Base-by-base conservation (phyloP, 2,113 vertebrate genomes). In the Mesembrinibis cayennensis region DNA sequence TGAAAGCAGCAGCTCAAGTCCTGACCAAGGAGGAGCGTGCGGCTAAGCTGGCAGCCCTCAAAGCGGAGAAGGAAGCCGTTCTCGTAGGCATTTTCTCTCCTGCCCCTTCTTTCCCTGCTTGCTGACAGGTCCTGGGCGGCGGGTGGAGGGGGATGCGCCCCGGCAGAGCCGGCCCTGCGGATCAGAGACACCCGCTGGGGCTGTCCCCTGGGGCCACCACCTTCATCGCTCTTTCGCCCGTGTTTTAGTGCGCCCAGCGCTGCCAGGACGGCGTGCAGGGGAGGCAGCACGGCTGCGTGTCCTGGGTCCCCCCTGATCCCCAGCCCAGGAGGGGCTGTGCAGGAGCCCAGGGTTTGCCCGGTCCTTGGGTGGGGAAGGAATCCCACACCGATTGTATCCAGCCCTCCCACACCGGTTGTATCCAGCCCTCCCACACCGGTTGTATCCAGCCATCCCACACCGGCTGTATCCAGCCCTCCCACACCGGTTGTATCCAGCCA, bases 1-100 rank as follows among this genome's bases (percentile, higher is more conserved):
- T 99, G 55, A 96, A 96, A 32, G 95, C 81, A 10, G 93, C 97
- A 4, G 98, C 98, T 50, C 95, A 23, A 1, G 78, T 98, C 29
- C 85, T 94, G 56, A 98, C 93, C 58, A 96, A 97, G 77, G 98
- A 98, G 88, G 98, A 99, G 47, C 94, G 87, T 1, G 83, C 98
- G 53, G 97, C 96, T 47, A 70, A 52, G 76, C 92, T 93, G 62
- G 96, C 98, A 71, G 97, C 96, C 38, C 78, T 92, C 59, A 96
- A 87, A 67, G 98, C 86, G 7, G 97, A 98, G 78, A 98, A 94
- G 66, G 98, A 97, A 85, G 97, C 98, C 6, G 16, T 93, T 45
- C 83, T 98, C 26, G 98, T 98, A 98, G 79, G 88, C 59, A 25
- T 49, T 42, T 27, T 26, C 32, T 18, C 16, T 27, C 12, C 15